Conservation (phyloP, 2,888 invertebrate genomes). For the Hemistola chrysoprasaria region DNA sequence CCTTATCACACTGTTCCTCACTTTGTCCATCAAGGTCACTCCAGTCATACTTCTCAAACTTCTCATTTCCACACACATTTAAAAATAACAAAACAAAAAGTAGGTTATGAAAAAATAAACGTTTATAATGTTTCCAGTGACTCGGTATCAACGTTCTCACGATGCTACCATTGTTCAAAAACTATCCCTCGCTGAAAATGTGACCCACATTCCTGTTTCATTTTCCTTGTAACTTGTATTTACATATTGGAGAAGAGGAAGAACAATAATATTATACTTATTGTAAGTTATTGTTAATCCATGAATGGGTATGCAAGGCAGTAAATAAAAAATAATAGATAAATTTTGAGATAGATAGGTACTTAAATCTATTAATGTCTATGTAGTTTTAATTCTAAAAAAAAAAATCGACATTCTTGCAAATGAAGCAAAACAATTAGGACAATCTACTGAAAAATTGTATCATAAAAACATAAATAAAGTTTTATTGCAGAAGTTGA, state of each 20-base stretch:
- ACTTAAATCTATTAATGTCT: too few species aligned
- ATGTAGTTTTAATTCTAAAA: too few species aligned
- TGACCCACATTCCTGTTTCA: slow-evolving; percentile 19
- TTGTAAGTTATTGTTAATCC: too few species aligned
- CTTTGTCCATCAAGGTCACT: too few species aligned
- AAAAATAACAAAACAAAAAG: slow-evolving; percentile 15
- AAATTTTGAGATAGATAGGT: too few species aligned
- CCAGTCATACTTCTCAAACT: too few species aligned
- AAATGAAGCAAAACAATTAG: slow-evolving; percentile 2
- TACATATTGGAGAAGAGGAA: slow-evolving; percentile 13
- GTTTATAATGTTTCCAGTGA: slow-evolving; percentile 21
- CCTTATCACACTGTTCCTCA: too few species aligned
- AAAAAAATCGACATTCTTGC: too few species aligned
- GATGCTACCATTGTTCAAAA: slow-evolving; percentile 26
- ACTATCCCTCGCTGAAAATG: slow-evolving; percentile 23
- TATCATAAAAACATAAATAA: slow-evolving; percentile 15
- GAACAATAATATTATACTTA: too few species aligned
- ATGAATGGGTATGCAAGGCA: too few species aligned
- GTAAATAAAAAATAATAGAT: too few species aligned
- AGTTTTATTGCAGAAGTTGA: slow-evolving; percentile 15
- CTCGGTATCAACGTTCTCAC: slow-evolving; percentile 20
- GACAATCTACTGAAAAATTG: slow-evolving; percentile 6
- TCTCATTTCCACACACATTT: too few species aligned
- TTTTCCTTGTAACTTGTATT: slow-evolving; percentile 15
- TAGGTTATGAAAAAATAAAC: slow-evolving; percentile 18